Evolutionary conservation across 2,797 vertebrate genomes (phyloP), one percentile per base, ranked within the genome.

Genomic region (Artibeus jamaicensis): DNA sequence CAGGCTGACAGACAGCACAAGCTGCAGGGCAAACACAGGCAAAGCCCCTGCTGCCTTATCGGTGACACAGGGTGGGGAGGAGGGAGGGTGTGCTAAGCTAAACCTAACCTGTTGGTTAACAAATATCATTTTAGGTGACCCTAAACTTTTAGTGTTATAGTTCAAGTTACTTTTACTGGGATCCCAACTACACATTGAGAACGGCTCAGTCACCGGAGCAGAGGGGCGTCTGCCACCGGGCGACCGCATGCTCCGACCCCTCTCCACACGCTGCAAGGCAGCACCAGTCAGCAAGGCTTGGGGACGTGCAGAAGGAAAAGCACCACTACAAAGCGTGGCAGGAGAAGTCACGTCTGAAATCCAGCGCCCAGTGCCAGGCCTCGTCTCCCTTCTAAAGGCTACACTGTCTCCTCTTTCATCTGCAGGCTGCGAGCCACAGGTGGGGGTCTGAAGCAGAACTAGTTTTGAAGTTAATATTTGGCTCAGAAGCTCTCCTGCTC

Each of bases 391-490:
- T 97, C 84, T 86, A 95, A 96, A 62, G 88, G 37, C 68, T 21
- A 19, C 16, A 32, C 2, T 42, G 71, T 26, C 39, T 84, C 44
- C n/a, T 57, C 87, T 95, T 96, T 93, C 85, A 94, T 90, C 67
- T 46, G 24, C 6, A 32, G 55, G 29, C 11, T 24, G 46, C 3
- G 6, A 68, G 93, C 53, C 57, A 62, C 57, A 85, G 46, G 78
- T 29, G 1, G 87, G 65, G 65, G 74, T 89, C 94, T 97, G 93
- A 93, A 46, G 46, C 59, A 1, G 44, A 92, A 57, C 85, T 82
- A 32, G 3, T 78, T 93, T 86, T 96, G 94, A 95, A 95, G 96
- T 93, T 82, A 87, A 2, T 65, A 62, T 85, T 6, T 94, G 88
- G 62, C 67, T 26, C 32, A 92, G 90, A 94, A 82, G 95, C 71